Evolutionary conservation across 1,140 invertebrate genomes (phyloP).

Genomic region (Papilio polytes): DNA sequence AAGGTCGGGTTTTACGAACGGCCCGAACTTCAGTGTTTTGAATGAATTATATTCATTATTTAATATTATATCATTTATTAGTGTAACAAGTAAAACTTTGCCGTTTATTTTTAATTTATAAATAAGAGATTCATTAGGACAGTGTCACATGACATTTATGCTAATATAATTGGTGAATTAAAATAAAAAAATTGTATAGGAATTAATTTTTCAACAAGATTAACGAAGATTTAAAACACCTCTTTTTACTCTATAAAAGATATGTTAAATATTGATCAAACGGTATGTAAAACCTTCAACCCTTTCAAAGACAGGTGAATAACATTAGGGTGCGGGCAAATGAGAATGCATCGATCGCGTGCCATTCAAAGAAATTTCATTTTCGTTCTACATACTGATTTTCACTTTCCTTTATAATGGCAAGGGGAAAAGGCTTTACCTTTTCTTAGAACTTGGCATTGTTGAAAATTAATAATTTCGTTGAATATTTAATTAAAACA

Average conservation of each 20-base stretch:
- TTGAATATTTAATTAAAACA: background rate
- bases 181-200: too few species aligned
- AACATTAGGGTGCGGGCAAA: slow-evolving; percentile 22
- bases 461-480: background rate
- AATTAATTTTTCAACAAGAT: background rate
- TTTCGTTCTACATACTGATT: slow-evolving; percentile 41
- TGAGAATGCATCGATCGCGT: slow-evolving; percentile 51
- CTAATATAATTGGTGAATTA: background rate
- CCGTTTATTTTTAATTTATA: too few species aligned
- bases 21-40: slow-evolving; percentile 45
- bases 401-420: slow-evolving; percentile 48
- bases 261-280: slow-evolving; percentile 15
- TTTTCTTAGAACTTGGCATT: slow-evolving; percentile 22
- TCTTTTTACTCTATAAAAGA: background rate
- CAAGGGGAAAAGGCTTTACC: slow-evolving; percentile 49
- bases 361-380: slow-evolving; percentile 26
- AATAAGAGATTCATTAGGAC: too few species aligned
- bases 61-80: background rate
- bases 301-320: slow-evolving; percentile 14
- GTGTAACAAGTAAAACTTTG: background rate
- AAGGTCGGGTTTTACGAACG: slow-evolving; percentile 59
- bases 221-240: background rate
- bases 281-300: background rate
- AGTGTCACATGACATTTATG: too few species aligned
- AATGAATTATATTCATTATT: slow-evolving; percentile 6